Conservation (phyloP, 2,113 vertebrate species). For the Zeus faber region DNA sequence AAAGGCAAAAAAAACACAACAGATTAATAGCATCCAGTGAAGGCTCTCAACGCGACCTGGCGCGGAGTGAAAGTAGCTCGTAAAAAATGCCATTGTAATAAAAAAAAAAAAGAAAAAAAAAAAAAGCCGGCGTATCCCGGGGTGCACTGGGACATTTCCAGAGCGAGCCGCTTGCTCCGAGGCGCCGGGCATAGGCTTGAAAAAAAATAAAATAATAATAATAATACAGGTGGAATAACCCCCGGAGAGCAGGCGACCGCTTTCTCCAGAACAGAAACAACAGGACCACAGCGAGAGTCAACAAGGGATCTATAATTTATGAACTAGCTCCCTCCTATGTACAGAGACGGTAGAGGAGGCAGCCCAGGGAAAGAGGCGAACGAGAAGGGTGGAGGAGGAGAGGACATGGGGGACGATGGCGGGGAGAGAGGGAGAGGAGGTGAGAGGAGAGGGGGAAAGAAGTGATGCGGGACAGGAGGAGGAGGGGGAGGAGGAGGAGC, state of each 20-base stretch:
- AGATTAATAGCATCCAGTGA: no score
- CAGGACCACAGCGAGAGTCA: conserved; percentile 29
- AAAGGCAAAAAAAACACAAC: no score
- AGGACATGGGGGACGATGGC: no score
- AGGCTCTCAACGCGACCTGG: no score
- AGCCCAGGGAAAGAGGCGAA: background rate
- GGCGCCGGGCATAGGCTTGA: no score
- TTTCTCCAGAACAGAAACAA: conserved; percentile 37
- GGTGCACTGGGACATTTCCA: background rate
- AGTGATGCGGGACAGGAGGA: no score
- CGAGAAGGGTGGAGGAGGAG: background rate
- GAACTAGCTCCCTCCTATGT: conserved; percentile 36
- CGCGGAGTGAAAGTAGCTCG: no score
- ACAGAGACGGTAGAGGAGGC: conserved; percentile 10
- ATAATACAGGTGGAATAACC: background rate
- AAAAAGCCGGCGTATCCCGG: background rate
- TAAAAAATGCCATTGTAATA: background rate
- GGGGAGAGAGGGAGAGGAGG: no score
- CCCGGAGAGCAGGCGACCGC: conserved; percentile 4
- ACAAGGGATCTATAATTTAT: conserved; percentile 47
- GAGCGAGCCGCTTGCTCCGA: background rate
- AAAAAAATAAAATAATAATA: background rate
- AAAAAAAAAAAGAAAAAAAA: background rate
- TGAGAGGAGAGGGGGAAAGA: background rate
- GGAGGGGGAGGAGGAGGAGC: background rate